Evolutionary conservation across 2,797 vertebrate genomes (phyloP), one percentile per base, ranked within the genome.

Genomic region (Poeciliopsis gracilis): DNA sequence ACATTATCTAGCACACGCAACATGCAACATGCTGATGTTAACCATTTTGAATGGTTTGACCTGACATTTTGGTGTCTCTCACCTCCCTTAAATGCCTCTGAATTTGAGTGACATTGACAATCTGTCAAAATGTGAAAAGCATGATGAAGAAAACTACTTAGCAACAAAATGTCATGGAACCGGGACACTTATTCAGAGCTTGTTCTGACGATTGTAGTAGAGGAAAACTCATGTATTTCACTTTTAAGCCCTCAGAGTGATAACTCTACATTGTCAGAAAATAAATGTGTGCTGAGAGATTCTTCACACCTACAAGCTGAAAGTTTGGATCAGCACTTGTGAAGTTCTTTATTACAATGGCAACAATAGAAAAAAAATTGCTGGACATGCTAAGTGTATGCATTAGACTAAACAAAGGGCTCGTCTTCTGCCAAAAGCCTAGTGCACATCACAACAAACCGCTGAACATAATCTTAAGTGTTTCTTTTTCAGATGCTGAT

Each of bases 391-490:
- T 51, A 3, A 63, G 73, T n/a, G 5, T 49, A 84, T 38, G 18
- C n/a, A 77, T 57, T 45, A 51, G 4, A 53, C 73, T 72, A 75
- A 79, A 79, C 57, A 63, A 75, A 49, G 78, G 12, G 5, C 28
- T 41, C 47, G 70, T 76, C 38, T 79, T 61, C 66, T 72, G 66
- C 49, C 23, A 76, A 43, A 73, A 57, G 63, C 72, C 18, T 43
- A 8, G 10, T 72, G 12, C 55, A 84, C 76, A 82, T 83, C 51
- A 72, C 36, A n/a, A 9, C 66, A 55, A 72, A 76, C 47, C 43
- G 69, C 75, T 77, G 59, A 81, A 83, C 38, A 66, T 79, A 80
- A 77, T 81, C 47, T 80, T 75, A 72, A 36, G 73, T 70, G 6
- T 79, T 25, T 55, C 74, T 86, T 51, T 77, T 82, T 79, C 75